Percentiles rank a stretch among this genome's conserved stretches.
phyloP scores from a whole-genome alignment of 2,888 invertebrate genomes.

The Drosophila atripex region DNA sequence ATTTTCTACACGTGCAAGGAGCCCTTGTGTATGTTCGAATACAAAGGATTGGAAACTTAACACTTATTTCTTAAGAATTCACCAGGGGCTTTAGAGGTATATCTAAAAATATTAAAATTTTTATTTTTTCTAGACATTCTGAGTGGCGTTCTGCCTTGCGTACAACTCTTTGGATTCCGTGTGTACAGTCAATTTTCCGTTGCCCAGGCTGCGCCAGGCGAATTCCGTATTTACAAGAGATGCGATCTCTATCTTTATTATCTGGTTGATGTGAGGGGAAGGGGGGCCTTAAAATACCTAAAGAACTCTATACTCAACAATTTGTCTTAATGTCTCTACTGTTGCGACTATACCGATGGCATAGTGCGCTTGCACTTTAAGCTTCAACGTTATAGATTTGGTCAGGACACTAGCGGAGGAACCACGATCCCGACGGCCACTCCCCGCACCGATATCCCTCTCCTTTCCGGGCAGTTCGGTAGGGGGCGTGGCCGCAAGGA shows the following conservation, averaged over 20 bases:
- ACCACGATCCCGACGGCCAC: constrained; percentile 56
- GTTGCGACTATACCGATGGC: constrained; percentile 24
- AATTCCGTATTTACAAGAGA: constrained; percentile 56
- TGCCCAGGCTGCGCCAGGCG: constrained; percentile 25
- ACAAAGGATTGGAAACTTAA: constrained; percentile 18
- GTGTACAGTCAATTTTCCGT: constrained; percentile 58
- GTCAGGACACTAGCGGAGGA: constrained; percentile 43
- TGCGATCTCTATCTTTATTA: constrained; percentile 3
- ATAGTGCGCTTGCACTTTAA: constrained; percentile 55
- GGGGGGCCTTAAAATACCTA: constrained; percentile 43
- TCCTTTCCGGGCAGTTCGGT: constrained; percentile 7
- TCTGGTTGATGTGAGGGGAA: constrained; percentile 3
- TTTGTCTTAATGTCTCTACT: constrained; percentile 65
- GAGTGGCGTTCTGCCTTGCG: constrained; percentile 23
- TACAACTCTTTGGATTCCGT: constrained; percentile 39
- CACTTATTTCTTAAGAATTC: constrained; percentile 30
- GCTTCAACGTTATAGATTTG: constrained; percentile 62
- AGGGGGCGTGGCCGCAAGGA: constrained; percentile 29
- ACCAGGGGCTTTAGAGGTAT: constrained; percentile 15
- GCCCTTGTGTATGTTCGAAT: constrained; percentile 11
- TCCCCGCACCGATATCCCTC: constrained; percentile 50
- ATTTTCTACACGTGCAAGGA: constrained; percentile 15
- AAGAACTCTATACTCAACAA: constrained; percentile 68
- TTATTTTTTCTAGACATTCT: constrained; percentile 43
- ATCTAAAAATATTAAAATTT: constrained; percentile 27